Conservation (phyloP, 2,888 invertebrate genomes). For the Nectonema munidae region DNA sequence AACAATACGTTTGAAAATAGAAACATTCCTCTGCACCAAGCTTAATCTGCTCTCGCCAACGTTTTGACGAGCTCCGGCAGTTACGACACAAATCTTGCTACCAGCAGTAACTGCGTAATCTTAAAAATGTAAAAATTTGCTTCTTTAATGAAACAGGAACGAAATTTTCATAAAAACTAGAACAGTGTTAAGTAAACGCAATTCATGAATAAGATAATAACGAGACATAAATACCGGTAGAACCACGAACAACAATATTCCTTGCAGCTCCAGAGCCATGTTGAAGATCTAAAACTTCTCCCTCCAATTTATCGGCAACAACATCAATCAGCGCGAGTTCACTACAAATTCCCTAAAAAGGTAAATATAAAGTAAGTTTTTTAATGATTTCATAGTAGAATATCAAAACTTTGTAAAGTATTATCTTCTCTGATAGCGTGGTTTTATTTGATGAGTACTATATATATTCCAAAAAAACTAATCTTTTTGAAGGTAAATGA, state of each 20-base stretch:
- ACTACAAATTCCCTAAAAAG: conserved; percentile 35
- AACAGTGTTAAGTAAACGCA: too few relatives aligned
- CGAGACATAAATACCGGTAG: conserved; percentile 27
- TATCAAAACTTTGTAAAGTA: neutral
- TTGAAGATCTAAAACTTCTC: conserved; percentile 61
- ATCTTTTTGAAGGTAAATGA: too few relatives aligned
- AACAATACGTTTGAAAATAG: conserved; percentile 37
- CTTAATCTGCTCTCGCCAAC: conserved; percentile 56
- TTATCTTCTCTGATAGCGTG: too few relatives aligned
- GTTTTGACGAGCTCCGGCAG: conserved; percentile 57
- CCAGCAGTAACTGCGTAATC: conserved; percentile 38
- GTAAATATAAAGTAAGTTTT: neutral
- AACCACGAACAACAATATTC: conserved; percentile 42
- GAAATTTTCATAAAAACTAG: neutral
- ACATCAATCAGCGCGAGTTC: conserved; percentile 50
- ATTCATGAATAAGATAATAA: too few relatives aligned
- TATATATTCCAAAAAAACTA: too few relatives aligned
- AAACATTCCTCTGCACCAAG: conserved; percentile 56
- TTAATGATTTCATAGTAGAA: neutral
- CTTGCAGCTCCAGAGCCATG: conserved; percentile 51
- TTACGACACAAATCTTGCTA: conserved; percentile 43
- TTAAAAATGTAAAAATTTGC: conserved; percentile 16
- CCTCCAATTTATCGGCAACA: conserved; percentile 44
- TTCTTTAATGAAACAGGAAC: neutral
- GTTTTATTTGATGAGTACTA: too few relatives aligned